Evolutionary conservation across 2,797 vertebrate species (phyloP).

Genomic region (Cetoscarus ocellatus): DNA sequence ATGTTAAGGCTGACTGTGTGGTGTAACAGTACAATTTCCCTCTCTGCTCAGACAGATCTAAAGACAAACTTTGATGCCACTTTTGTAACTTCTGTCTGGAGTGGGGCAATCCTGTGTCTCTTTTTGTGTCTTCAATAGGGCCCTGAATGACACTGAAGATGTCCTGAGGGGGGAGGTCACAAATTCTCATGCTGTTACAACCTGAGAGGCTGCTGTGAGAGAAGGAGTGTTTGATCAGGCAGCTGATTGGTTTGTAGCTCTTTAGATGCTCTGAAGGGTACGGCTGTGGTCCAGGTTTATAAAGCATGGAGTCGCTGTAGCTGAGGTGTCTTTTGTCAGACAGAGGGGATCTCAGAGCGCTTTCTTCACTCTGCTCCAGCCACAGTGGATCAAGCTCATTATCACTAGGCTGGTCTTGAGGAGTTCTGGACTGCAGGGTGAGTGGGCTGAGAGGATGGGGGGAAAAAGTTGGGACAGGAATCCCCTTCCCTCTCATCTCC

Average conservation of each 20-base stretch:
- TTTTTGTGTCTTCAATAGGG: slow-evolving; percentile 66
- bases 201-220: slow-evolving; percentile 78
- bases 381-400: slow-evolving; percentile 87
- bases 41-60: slow-evolving; percentile 72
- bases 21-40: slow-evolving; percentile 26
- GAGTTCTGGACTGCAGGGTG: slow-evolving; percentile 26
- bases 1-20: slow-evolving; percentile 26
- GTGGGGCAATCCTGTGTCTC: slow-evolving; percentile 56
- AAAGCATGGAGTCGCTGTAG: slow-evolving; percentile 92
- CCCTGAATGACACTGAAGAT: slow-evolving; percentile 68
- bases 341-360: slow-evolving; percentile 76
- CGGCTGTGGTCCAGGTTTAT: slow-evolving; percentile 76
- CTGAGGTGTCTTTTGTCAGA: slow-evolving; percentile 85
- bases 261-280: slow-evolving; percentile 75
- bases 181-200: slow-evolving; percentile 11
- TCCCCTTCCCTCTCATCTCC: slow-evolving; percentile 89
- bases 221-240: slow-evolving; percentile 66
- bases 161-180: slow-evolving; percentile 46
- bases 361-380: slow-evolving; percentile 80
- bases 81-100: slow-evolving; percentile 74
- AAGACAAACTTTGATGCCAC: slow-evolving; percentile 85
- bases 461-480: slow-evolving; percentile 69
- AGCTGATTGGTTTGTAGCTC: slow-evolving; percentile 71
- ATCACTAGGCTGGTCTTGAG: slow-evolving; percentile 77
- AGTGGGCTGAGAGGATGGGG: slow-evolving; percentile 50